These are phyloP conservation scores for Heterodera carotae DNA, from an alignment of 1,140 invertebrate genomes.

Conservation along the genomic window DNA sequence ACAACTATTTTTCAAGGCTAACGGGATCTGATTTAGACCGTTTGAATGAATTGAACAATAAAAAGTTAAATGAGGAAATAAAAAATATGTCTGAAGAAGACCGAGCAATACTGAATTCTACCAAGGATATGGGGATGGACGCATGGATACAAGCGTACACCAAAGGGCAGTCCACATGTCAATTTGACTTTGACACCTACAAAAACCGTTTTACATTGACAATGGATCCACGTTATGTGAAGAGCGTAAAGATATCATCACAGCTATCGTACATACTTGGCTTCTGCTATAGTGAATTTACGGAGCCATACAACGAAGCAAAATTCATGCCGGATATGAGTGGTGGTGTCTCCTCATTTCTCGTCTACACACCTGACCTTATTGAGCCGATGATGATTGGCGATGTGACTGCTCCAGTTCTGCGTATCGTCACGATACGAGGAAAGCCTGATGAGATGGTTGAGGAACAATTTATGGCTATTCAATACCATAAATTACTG, in stretches of 20 bases:
- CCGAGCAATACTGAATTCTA: background rate
- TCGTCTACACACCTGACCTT: constrained; percentile 39
- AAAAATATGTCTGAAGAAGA: background rate
- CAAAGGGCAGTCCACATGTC: background rate
- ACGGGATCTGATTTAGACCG: background rate
- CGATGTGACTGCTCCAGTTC: constrained; percentile 28
- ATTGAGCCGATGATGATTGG: constrained; percentile 35
- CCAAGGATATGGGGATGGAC: background rate
- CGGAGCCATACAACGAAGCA: background rate
- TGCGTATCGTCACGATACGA: constrained; percentile 30
- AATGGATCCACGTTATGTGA: constrained; percentile 3
- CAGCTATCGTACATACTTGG: constrained; percentile 19
- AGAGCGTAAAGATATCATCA: background rate
- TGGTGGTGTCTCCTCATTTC: constrained; percentile 19
- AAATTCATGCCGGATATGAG: constrained; percentile 12
- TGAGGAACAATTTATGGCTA: background rate
- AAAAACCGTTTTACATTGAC: constrained; percentile 11
- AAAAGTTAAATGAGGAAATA: background rate
- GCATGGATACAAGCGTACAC: constrained; percentile 10
- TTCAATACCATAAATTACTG: background rate
- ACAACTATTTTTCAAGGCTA: background rate
- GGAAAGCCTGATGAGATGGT: background rate
- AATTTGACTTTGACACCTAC: background rate
- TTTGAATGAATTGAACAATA: background rate
- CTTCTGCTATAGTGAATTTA: background rate